Percentiles rank a stretch among this genome's conserved stretches.
Conservation (phyloP, 2,888 invertebrate genomes). For the Pycnomerus fuliginosus region DNA sequence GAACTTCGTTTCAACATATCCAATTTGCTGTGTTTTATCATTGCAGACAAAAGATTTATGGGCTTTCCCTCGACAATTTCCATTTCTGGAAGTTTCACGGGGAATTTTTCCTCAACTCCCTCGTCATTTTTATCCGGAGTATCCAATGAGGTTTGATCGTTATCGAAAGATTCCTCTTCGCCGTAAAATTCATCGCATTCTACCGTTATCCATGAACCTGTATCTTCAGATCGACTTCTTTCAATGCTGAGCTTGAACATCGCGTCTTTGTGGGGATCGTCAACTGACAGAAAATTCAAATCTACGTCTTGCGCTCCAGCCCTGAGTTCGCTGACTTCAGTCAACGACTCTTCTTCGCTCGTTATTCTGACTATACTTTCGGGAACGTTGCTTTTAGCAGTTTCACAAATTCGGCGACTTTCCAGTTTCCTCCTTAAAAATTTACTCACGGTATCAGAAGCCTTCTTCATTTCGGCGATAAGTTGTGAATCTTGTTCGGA, state of each 20-base stretch:
- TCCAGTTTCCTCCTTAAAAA: conserved; percentile 46
- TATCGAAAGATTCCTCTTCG: conserved; percentile 64
- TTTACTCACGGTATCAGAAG: conserved; percentile 46
- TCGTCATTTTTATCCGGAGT: conserved; percentile 41
- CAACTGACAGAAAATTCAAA: conserved; percentile 56
- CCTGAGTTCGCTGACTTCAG: conserved; percentile 65
- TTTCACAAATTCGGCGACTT: conserved; percentile 32
- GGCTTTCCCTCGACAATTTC: conserved; percentile 26
- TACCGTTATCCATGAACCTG: conserved; percentile 67
- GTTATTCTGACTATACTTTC: conserved; percentile 60
- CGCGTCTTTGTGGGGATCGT: conserved; percentile 55
- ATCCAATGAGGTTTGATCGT: conserved; percentile 44
- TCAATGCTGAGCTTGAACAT: conserved; percentile 51
- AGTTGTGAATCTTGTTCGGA: conserved; percentile 49
- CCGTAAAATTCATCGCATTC: conserved; percentile 69
- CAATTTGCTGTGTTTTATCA: conserved; percentile 54
- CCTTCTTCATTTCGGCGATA: conserved; percentile 48
- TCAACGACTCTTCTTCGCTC: conserved; percentile 69
- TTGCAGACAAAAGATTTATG: conserved; percentile 49
- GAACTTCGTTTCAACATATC: conserved; percentile 67
- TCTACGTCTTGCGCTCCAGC: conserved; percentile 47
- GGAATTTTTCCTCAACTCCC: conserved; percentile 20
- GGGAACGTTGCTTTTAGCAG: conserved; percentile 50
- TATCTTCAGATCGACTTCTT: conserved; percentile 67
- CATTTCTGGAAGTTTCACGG: conserved; percentile 7